Evolutionary conservation across 2,888 invertebrate genomes (phyloP), one percentile per base, ranked within the genome.

Genomic region (Hirtodrosophila alboralis): DNA sequence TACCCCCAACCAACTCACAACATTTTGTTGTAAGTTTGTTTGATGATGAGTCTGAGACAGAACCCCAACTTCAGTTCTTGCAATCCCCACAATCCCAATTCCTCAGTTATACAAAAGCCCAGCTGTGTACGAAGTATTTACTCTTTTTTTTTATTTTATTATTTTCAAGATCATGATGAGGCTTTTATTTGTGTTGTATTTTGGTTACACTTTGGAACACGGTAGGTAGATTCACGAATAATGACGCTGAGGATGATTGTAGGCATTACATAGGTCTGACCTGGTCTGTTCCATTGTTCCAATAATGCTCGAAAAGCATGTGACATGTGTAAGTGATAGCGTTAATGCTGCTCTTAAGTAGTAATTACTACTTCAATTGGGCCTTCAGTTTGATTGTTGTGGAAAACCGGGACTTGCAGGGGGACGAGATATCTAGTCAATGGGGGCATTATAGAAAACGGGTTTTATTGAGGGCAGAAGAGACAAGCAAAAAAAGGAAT

Each of bases 241-340:
- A 49, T 59, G 38, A 30, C 33, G 56, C 41, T 62, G 40, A 41
- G 33, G 5, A 38, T 54, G 41, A 34, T 34, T 63, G 59, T 48
- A 14, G 36, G 14, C 14, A 31, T 43, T 48, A 48, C 30, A 36
- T 54, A 45, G 49, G 48, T 40, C 41, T 36, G 34, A 51, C 63
- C 60, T 36, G 60, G 49, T 47, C 60, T n/a, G n/a, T n/a, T 60
- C 80, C 67, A 78, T 86, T 81, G 79, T 86, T 77, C 53, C 70
- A 58, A 56, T 84, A 86, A 84, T 84, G 84, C 75, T 54, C 69
- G 85, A 83, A 64, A 51, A 73, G 61, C 81, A 72, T 83, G 81
- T 83, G 81, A 83, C 81, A 83, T 86, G 81, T 83, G 81, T 83
- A 83, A 83, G 86, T 86, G 85, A 85, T 83, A 83, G 83, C 75